Percentiles rank a stretch among this genome's conserved stretches.
These are phyloP conservation scores for Drosophila nigromelanica DNA, from an alignment of 1,140 invertebrate species.

Conservation along the genomic window DNA sequence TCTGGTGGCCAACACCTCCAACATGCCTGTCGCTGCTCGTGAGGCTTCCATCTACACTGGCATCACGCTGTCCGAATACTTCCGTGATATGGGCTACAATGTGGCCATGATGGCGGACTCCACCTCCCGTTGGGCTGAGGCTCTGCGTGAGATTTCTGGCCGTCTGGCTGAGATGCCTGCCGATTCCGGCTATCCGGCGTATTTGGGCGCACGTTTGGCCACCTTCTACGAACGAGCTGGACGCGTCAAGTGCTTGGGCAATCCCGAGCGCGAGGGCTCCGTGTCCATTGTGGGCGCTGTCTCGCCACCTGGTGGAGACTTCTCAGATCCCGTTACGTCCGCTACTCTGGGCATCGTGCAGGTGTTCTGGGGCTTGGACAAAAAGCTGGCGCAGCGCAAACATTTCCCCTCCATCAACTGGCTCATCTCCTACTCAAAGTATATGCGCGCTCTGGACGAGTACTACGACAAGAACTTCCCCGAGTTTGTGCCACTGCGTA, in stretches of 20 bases:
- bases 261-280: slow-evolving; percentile 98
- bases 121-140: slow-evolving; percentile 99
- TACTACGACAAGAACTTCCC: slow-evolving; percentile 99
- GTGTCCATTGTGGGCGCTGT: slow-evolving; percentile 99
- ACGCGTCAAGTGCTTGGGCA: slow-evolving; percentile 98
- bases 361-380: slow-evolving; percentile 99
- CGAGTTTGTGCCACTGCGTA: slow-evolving; percentile 98
- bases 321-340: slow-evolving; percentile 99
- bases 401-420: slow-evolving; percentile 99
- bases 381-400: slow-evolving; percentile 99
- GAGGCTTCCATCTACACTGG: slow-evolving; percentile 99
- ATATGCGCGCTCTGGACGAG: slow-evolving; percentile 98
- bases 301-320: slow-evolving; percentile 99
- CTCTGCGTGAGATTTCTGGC: slow-evolving; percentile 99
- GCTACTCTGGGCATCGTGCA: slow-evolving; percentile 99
- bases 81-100: slow-evolving; percentile 99
- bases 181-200: slow-evolving; percentile 99
- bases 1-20: slow-evolving; percentile 99
- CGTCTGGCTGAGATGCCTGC: slow-evolving; percentile 99
- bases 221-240: slow-evolving; percentile 99
- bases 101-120: slow-evolving; percentile 99
- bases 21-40: slow-evolving; percentile 99
- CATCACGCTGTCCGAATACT: slow-evolving; percentile 99
- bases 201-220: slow-evolving; percentile 98
- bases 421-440: slow-evolving; percentile 99